Evolutionary conservation across 2,113 vertebrate genomes (phyloP).

Genomic region (Onychostoma macrolepis): DNA sequence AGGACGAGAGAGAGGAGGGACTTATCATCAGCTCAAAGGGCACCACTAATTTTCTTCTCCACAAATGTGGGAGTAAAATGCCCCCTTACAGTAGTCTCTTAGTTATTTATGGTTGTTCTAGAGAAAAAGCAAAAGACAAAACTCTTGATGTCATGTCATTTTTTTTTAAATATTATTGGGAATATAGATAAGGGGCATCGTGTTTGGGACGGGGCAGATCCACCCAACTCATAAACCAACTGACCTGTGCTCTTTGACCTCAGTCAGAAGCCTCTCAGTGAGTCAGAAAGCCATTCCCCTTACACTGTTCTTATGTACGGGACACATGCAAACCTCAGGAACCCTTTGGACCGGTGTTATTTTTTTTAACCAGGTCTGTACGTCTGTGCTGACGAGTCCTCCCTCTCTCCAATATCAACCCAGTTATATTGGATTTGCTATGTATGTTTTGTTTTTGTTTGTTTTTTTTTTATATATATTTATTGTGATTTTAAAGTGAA

Average conservation of each 20-base stretch:
- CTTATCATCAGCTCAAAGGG: conserved; percentile 76
- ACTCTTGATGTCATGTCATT: conserved; percentile 34
- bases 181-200: conserved; percentile 4
- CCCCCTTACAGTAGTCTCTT: conserved; percentile 28
- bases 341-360: conserved; percentile 66
- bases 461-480: conserved; percentile 85
- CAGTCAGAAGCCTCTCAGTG: conserved; percentile 74
- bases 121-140: conserved; percentile 14
- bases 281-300: conserved; percentile 82
- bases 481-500: conserved; percentile 95
- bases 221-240: conserved; percentile 7
- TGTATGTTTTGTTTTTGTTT: conserved; percentile 71
- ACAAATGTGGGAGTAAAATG: conserved; percentile 25
- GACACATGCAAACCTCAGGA: conserved; percentile 83
- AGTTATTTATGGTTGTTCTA: conserved; percentile 36
- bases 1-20: conserved; percentile 68
- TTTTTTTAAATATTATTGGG: conserved; percentile 11
- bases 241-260: conserved; percentile 72
- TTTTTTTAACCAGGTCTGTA: conserved; percentile 59
- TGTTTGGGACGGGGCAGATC: conserved; percentile 6
- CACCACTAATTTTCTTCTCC: conserved; percentile 66
- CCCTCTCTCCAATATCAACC: conserved; percentile 75
- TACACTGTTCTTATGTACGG: conserved; percentile 77
- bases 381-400: conserved; percentile 61
- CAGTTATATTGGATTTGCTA: conserved; percentile 81